Evolutionary conservation across 2,113 vertebrate species (phyloP).

Genomic region (Zosterops lateralis): DNA sequence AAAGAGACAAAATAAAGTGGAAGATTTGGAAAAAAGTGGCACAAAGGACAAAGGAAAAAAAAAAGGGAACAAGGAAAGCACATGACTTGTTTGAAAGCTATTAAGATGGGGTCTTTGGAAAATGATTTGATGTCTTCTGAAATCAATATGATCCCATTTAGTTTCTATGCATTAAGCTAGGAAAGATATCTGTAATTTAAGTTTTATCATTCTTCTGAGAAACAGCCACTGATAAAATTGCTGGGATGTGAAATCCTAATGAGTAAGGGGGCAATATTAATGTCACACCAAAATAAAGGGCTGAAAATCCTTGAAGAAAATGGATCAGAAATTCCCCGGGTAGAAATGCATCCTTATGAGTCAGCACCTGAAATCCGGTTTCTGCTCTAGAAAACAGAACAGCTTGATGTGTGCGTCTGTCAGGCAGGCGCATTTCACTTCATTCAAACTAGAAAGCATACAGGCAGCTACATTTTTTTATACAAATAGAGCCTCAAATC

Average conservation of each 20-base stretch:
- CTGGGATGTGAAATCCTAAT: not conserved
- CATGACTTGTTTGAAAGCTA: not conserved
- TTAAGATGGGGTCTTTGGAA: not conserved
- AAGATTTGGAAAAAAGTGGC: not conserved
- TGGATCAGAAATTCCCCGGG: constrained; percentile 49
- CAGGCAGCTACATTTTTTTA: constrained; percentile 26
- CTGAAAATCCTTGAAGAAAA: constrained; percentile 50
- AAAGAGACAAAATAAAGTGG: not conserved
- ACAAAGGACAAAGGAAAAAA: not conserved
- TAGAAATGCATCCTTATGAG: constrained; percentile 46
- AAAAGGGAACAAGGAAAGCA: not conserved
- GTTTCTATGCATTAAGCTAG: not conserved
- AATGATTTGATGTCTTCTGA: not conserved
- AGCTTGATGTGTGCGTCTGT: constrained; percentile 15
- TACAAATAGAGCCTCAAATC: constrained; percentile 45
- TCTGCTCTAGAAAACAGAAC: constrained; percentile 63
- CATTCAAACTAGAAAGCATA: constrained; percentile 37
- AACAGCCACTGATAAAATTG: not conserved
- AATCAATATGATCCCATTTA: constrained; percentile 5
- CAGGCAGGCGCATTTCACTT: constrained; percentile 25
- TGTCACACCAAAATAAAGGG: not conserved
- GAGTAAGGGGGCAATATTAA: not conserved
- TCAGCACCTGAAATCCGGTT: constrained; percentile 55
- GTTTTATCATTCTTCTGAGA: not conserved
- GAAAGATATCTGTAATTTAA: not conserved